Evolutionary conservation across 2,113 vertebrate genomes (phyloP).

Genomic region (Cynopterus brachyotis): DNA sequence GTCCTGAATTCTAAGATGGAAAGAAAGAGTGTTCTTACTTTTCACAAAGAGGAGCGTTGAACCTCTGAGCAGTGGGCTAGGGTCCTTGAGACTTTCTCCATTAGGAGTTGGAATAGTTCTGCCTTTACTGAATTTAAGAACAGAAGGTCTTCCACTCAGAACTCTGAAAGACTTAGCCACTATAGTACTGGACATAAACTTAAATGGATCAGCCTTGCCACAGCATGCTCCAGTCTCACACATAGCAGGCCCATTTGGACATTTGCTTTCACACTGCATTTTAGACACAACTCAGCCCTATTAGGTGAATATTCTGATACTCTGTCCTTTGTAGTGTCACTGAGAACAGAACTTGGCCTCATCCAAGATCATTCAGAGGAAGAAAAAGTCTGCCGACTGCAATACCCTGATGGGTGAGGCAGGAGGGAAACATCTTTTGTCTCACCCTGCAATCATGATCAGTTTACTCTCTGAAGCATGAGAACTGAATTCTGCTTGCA

Average conservation of each 20-base stretch:
- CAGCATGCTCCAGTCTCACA: neutral
- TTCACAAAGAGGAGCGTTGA: neutral
- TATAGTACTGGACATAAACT: neutral
- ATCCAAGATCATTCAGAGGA: slow-evolving; percentile 7
- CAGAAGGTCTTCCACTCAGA: neutral
- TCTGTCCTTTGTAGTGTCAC: neutral
- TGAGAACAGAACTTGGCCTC: neutral
- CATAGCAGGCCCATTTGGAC: neutral
- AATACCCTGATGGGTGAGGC: neutral
- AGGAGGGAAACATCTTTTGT: neutral
- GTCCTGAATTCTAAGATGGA: neutral
- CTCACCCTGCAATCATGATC: neutral
- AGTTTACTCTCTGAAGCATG: slow-evolving; percentile 24
- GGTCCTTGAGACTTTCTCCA: neutral
- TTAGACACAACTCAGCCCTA: neutral
- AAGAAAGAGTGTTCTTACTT: neutral
- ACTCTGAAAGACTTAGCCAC: neutral
- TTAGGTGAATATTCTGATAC: neutral
- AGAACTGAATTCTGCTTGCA: neutral
- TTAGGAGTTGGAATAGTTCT: neutral
- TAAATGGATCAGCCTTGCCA: neutral
- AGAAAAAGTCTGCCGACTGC: neutral
- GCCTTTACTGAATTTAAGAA: neutral
- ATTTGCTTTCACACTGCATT: neutral
- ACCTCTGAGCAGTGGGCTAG: neutral